Evolutionary conservation across 2,797 vertebrate genomes (phyloP), one percentile per base, ranked within the genome.

Genomic region (Trichosurus vulpecula): DNA sequence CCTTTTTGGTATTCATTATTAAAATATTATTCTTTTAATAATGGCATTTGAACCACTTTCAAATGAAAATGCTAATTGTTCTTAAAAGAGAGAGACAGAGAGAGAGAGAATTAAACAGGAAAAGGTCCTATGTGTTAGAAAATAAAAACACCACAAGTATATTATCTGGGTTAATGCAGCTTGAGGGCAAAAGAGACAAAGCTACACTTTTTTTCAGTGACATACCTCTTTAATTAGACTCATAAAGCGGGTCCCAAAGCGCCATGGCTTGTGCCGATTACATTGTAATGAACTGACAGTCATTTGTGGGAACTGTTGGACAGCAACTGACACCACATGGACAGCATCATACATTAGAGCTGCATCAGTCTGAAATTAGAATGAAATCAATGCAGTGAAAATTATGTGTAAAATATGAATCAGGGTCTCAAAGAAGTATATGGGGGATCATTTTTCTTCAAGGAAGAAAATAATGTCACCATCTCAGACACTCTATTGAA

Each of bases 251-350:
- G 99, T 99, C 93, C 99, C 99, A 25, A 99, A 99, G 96, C 99
- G 99, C 99, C 99, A 99, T 0, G 99, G 99, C 94, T 99, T 99
- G 98, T 99, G 99, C 31, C 99, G 99, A 98, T 99, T 99, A 98
- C 99, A 99, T 98, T 99, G 99, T 52, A 99, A 99, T 0, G 99
- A 99, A 90, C 99, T 99, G 98, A 99, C 99, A 3, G 99, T 99
- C 99, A 99, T 99, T 99, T 99, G 99, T 57, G 99, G 99, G 98
- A 99, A 99, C 99, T 99, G 99, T 96, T 99, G 99, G 95, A 99
- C 99, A 3, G 99, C 99, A 98, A 99, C 99, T 0, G 99, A 99
- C 96, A 99, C 99, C 96, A 99, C 99, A n/a, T 99, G 99, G 55
- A 99, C 99, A 0, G 99, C 99, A 91, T 99, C 99, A 4, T 99